Evolutionary conservation across 2,888 invertebrate genomes (phyloP).

Genomic region (Mesoligia furuncula): DNA sequence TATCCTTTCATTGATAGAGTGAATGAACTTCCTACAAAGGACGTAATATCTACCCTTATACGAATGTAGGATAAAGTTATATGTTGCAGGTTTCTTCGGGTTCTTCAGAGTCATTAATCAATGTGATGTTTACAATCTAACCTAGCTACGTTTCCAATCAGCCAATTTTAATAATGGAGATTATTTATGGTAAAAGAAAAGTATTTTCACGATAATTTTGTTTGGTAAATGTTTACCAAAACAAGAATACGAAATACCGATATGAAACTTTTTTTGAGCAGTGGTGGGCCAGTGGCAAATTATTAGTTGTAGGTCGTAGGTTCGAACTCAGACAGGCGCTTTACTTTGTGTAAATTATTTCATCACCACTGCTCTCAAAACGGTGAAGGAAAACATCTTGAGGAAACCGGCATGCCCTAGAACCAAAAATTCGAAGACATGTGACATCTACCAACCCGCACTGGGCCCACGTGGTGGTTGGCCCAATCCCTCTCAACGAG

Average conservation of each 20-base stretch:
- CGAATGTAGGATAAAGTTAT: constrained; percentile 6
- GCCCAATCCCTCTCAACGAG: not conserved
- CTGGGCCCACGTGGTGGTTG: no score
- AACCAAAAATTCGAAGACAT: no score
- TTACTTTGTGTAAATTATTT: no score
- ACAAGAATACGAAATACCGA: not conserved
- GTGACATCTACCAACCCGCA: no score
- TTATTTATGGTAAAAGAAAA: not conserved
- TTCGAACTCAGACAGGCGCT: no score
- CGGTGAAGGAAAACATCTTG: no score
- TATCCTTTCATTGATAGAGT: constrained; percentile 19
- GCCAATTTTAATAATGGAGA: not conserved
- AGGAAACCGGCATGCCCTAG: no score
- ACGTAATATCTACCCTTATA: not conserved
- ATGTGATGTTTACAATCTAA: constrained; percentile 10
- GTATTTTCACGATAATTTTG: not conserved
- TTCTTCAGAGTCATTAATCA: not conserved
- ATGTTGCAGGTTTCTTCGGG: not conserved
- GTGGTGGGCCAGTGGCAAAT: no score
- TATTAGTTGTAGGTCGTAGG: no score
- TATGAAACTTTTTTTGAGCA: no score
- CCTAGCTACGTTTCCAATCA: not conserved
- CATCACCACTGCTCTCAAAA: no score
- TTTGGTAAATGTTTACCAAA: not conserved
- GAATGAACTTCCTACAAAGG: constrained; percentile 25